Conservation (phyloP, 1,140 invertebrate species). For the Melanaphis sacchari region DNA sequence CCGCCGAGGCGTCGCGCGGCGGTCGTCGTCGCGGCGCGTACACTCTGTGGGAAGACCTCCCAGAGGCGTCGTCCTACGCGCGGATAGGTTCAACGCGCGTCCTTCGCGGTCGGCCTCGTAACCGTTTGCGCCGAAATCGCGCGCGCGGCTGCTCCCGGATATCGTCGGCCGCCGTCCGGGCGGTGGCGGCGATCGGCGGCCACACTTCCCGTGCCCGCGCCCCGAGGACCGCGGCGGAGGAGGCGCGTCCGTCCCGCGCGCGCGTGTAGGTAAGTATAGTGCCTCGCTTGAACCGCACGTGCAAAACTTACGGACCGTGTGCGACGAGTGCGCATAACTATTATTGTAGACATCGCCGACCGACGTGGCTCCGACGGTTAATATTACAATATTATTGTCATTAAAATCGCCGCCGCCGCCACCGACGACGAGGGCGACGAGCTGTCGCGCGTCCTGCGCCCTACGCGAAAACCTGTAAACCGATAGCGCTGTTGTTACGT, state of each 20-base stretch:
- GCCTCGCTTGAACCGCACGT: neutral
- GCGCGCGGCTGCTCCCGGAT: constrained; percentile 29
- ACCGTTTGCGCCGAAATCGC: constrained; percentile 42
- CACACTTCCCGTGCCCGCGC: neutral
- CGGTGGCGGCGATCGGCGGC: too few relatives aligned
- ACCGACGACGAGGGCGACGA: too few relatives aligned
- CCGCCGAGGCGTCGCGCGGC: constrained; percentile 14
- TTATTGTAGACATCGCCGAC: neutral
- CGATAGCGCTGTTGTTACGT: neutral
- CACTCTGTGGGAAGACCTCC: constrained; percentile 51
- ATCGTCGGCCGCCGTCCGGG: neutral
- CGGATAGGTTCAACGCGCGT: constrained; percentile 47
- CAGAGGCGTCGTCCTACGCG: constrained; percentile 55
- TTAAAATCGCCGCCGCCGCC: neutral
- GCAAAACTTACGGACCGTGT: neutral
- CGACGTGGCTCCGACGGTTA: neutral
- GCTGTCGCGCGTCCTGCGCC: neutral
- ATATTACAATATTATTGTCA: neutral
- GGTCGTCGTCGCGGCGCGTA: neutral
- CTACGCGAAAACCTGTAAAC: neutral
- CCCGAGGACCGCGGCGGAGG: neutral
- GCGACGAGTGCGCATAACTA: too few relatives aligned
- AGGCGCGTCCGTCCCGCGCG: neutral
- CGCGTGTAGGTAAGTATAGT: too few relatives aligned
- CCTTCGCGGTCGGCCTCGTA: constrained; percentile 52